A percentile compares a stretch with the other conserved stretches of the same genome.
Evolutionary conservation across 2,113 vertebrate genomes (phyloP).

Genomic region (Lepisosteus oculatus): DNA sequence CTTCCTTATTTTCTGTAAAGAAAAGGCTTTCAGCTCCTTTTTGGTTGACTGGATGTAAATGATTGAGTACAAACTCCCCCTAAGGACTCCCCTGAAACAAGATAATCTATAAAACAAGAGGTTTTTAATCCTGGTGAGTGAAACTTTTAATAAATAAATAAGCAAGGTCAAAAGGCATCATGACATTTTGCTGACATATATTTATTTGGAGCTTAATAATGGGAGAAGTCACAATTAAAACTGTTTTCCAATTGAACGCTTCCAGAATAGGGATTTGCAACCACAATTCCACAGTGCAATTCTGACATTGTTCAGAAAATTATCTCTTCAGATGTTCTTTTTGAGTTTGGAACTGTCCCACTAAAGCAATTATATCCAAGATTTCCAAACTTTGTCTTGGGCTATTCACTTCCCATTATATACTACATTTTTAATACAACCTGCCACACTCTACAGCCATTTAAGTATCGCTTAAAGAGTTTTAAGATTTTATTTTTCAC

Average conservation of each 20-base stretch:
- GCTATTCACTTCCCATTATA: too few species aligned
- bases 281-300: background rate
- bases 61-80: background rate
- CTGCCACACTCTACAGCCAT: too few species aligned
- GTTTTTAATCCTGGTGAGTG: slow-evolving; percentile 5
- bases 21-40: slow-evolving; percentile 5
- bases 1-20: background rate
- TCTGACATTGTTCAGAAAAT: too few species aligned
- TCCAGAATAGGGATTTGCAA: background rate
- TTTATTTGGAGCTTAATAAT: background rate
- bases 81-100: background rate
- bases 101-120: slow-evolving; percentile 8
- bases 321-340: too few species aligned
- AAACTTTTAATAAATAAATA: slow-evolving; percentile 8
- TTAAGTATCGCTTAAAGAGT: too few species aligned
- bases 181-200: slow-evolving; percentile 10
- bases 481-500: too few species aligned
- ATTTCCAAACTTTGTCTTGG: too few species aligned
- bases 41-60: background rate
- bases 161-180: background rate
- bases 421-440: too few species aligned
- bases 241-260: background rate
- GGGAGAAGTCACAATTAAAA: background rate
- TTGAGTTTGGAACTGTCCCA: too few species aligned
- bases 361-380: too few species aligned